Conservation (phyloP, 2,797 vertebrate genomes). For the Nyctalus aviator region DNA sequence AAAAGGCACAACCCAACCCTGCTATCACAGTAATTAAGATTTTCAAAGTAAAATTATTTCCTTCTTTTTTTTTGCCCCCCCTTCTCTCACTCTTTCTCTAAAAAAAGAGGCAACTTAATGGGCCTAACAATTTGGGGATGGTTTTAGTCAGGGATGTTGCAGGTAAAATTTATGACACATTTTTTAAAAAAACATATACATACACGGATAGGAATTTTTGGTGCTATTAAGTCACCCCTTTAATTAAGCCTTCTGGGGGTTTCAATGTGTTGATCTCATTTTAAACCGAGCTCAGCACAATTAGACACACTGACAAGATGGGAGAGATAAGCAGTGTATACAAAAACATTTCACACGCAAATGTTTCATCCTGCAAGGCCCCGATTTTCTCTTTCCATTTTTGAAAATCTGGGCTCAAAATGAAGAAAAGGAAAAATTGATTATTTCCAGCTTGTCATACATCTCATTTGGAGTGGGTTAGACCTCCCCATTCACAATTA, state of each 20-base stretch:
- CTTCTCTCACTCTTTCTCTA: not conserved
- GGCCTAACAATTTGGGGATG: slow-evolving; percentile 73
- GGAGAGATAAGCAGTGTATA: slow-evolving; percentile 93
- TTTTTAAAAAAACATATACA: slow-evolving; percentile 69
- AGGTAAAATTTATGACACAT: slow-evolving; percentile 85
- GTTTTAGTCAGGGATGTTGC: slow-evolving; percentile 85
- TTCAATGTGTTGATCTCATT: slow-evolving; percentile 96
- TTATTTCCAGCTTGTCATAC: slow-evolving; percentile 92
- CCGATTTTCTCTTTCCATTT: slow-evolving; percentile 88
- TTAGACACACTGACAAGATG: slow-evolving; percentile 92
- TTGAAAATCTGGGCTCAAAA: slow-evolving; percentile 79
- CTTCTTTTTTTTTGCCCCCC: slow-evolving; percentile 53
- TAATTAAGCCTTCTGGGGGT: slow-evolving; percentile 98
- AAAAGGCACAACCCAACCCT: slow-evolving; percentile 55
- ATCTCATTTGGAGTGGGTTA: slow-evolving; percentile 92
- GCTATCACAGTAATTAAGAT: slow-evolving; percentile 79
- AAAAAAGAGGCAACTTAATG: slow-evolving; percentile 59
- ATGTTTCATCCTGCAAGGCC: slow-evolving; percentile 86
- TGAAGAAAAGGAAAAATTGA: slow-evolving; percentile 85
- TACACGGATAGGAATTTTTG: slow-evolving; percentile 74
- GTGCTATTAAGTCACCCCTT: slow-evolving; percentile 89
- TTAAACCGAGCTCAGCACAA: slow-evolving; percentile 97
- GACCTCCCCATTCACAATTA: slow-evolving; percentile 94
- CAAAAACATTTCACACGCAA: slow-evolving; percentile 88
- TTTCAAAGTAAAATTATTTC: slow-evolving; percentile 83